Percentiles rank a stretch among this genome's conserved stretches.
Evolutionary conservation across 2,888 invertebrate genomes (phyloP).

Genomic region (Caenorhabditis virilis): DNA sequence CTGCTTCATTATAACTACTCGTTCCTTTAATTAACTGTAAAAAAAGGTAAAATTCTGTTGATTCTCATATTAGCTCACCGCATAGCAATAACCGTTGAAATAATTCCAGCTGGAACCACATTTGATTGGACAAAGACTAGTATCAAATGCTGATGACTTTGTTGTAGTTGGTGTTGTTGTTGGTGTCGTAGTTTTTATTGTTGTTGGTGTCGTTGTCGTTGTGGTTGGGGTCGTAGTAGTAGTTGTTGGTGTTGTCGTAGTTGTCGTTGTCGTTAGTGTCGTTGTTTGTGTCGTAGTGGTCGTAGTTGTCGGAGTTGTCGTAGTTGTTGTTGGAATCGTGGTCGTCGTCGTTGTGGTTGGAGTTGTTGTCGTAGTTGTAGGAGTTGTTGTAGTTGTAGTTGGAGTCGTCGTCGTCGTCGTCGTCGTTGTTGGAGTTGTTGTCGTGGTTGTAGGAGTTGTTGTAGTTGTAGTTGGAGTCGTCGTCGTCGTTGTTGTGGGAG

Average conservation of each 20-base stretch:
- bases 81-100: constrained; percentile 7
- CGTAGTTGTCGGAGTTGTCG: constrained; percentile 3
- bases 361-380: constrained; percentile 12
- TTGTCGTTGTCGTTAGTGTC: constrained; percentile 4
- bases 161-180: constrained; percentile 8
- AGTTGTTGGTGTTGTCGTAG: constrained; percentile 1
- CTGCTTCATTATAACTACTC: background rate
- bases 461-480: constrained; percentile 6
- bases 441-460: constrained; percentile 1
- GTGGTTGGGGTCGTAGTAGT: constrained; percentile 1
- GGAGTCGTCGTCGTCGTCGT: constrained; percentile 3
- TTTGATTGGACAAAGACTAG: constrained; percentile 3
- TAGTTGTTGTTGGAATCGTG: constrained; percentile 1
- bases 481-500: constrained; percentile 6
- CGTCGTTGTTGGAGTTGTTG: constrained; percentile 3
- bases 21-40: constrained; percentile 15
- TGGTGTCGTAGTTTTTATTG: constrained; percentile 7
- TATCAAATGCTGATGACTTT: constrained; percentile 8
- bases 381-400: constrained; percentile 1
- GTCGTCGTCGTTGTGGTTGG: constrained; percentile 9
- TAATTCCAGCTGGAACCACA: constrained; percentile 12
- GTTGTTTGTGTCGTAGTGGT: constrained; percentile 8
- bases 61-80: constrained; percentile 4
- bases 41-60: background rate
- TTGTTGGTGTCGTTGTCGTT: constrained; percentile 1